Base-by-base conservation (phyloP, 2,113 vertebrate species). In the Atlantisia rogersi region DNA sequence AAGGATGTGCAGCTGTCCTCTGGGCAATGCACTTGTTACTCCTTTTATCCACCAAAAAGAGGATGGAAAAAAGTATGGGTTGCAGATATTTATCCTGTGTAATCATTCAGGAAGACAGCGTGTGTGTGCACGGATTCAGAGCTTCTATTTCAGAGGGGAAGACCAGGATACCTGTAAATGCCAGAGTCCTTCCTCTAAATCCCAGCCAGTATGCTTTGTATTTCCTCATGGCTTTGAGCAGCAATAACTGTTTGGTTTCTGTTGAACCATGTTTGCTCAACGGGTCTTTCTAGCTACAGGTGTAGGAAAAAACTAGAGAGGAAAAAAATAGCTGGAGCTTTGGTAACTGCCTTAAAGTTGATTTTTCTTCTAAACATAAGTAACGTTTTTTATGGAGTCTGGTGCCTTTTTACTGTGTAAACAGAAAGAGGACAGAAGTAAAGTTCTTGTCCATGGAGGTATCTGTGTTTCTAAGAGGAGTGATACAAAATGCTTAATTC, bases 21-120 rank as follows among this genome's bases (percentile, higher is more conserved):
- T 42, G 13, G 20, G 9, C 59, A 26, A 63, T 26, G 5, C 5
- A 11, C 32, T 64, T 59, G 10, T 71, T 60, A 16, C 4, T 77
- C 3, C 4, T 53, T 68, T 64, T n/a, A 22, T 8, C 0, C 17
- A 17, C 19, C 4, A 22, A 35, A 73, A 83, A 39, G 4, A 9
- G 8, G 25, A 14, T 3, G 6, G 24, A 31, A 68, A 24, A 19
- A 40, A 59, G 14, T 31, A 15, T 0, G 0, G 2, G 2, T 62
- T 53, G 26, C 19, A 65, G 15, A 9, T 68, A 5, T 48, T 79
- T 67, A 31, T 56, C 25, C 6, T 1, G 0, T 21, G 3, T 35
- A 39, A 26, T 31, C 6, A 7, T 6, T 68, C 14, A 58, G 32
- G 8, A 78, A 59, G 8, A 11, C 8, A 42, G 29, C 35, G 25